These are phyloP conservation scores for Bolinopsis microptera DNA, from an alignment of 37 sponge, comb jelly and placozoan genomes.

Conservation along the genomic window DNA sequence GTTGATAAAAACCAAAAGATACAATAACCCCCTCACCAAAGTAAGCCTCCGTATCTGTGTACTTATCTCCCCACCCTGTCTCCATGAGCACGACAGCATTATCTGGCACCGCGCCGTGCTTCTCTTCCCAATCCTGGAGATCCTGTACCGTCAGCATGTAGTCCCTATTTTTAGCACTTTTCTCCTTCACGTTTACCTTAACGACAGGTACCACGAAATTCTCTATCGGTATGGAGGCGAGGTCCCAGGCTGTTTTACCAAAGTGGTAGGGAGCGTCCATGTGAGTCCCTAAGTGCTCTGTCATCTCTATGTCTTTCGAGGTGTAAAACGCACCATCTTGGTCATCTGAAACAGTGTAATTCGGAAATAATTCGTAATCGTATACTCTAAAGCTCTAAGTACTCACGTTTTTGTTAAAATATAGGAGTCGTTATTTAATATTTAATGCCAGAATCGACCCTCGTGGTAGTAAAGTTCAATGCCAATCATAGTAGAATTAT, in stretches of 20 bases:
- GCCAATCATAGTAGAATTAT: too few relatives aligned
- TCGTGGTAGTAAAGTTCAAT: too few relatives aligned
- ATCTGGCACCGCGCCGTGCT: neutral
- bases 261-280: constrained; percentile 30
- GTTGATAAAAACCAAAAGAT: too few relatives aligned
- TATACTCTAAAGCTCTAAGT: too few relatives aligned
- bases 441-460: too few relatives aligned
- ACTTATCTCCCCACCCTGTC: constrained; percentile 18
- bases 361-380: too few relatives aligned
- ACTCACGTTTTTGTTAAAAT: too few relatives aligned
- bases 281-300: constrained; percentile 16
- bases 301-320: constrained; percentile 4
- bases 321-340: neutral
- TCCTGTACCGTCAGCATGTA: neutral
- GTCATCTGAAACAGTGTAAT: neutral
- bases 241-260: neutral
- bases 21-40: too few relatives aligned
- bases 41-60: constrained; percentile 13
- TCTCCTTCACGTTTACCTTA: neutral
- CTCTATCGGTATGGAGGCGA: neutral
- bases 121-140: neutral
- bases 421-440: neutral
- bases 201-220: neutral
- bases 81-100: neutral
- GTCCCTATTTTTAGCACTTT: constrained; percentile 3